Evolutionary conservation across 2,113 vertebrate species (phyloP), one percentile per base, ranked within the genome.

Genomic region (Dasyprocta punctata): DNA sequence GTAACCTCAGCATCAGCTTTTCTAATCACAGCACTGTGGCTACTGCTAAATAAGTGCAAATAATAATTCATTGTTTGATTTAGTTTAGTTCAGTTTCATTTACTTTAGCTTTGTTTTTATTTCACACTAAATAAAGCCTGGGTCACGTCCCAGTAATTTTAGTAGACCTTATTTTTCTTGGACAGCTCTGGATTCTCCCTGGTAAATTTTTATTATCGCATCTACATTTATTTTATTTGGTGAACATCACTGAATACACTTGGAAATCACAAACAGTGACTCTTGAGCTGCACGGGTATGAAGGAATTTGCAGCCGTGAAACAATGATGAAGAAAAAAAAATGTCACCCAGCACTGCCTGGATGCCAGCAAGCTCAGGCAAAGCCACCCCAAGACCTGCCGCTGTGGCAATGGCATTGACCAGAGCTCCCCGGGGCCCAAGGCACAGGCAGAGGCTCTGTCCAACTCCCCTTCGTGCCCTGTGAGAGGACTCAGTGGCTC

Each of bases 101-200:
- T 20, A 61, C 2, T 86, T 95, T 41, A 20, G 4, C 30, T 61
- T 87, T 47, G n/a, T 65, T 93, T 92, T 69, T 17, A 11, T 86
- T 73, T 86, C 24, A 61, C 78, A 82, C 65, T 83, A 90, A 94
- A 92, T 86, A 90, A 93, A 92, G 58, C 52, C 19, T 52, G 75
- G 58, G 6, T 87, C 69, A 92, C 0, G 11, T 81, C 44, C 28
- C 19, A 84, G 10, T 67, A 33, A 36, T 61, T 49, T 47, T 54
- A 85, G 38, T n/a, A 92, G 30, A 67, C 7, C 54, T 52, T 56
- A 7, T 30, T 38, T 86, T 11, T 87, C 88, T 58, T 86, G 36
- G 86, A 63, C 3, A 52, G 19, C 71, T 96, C 85, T 52, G 75
- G 16, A 44, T 89, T 86, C 60, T 94, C 83, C 52, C 28, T 71